Evolutionary conservation across 2,888 invertebrate species (phyloP).

Genomic region (Nasonovia ribisnigri): DNA sequence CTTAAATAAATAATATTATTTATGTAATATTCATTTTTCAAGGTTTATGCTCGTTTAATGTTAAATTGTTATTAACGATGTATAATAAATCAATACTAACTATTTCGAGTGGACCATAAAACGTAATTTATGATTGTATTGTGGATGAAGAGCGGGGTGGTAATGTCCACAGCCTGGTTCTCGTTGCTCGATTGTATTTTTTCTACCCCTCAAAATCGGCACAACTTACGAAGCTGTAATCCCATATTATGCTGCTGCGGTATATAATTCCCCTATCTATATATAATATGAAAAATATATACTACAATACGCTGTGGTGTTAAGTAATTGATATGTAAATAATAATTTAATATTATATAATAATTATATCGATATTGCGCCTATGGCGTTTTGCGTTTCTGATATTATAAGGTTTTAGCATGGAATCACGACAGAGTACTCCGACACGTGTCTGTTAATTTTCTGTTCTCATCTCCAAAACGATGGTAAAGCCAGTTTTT

Average conservation of each 20-base stretch:
- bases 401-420: not conserved
- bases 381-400: not conserved
- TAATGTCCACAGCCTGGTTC: not conserved
- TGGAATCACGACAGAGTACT: not conserved
- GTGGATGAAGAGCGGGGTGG: not conserved
- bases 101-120: not conserved
- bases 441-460: not conserved
- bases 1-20: not conserved
- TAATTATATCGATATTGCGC: not conserved
- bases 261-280: not conserved
- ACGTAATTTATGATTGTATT: not conserved
- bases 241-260: not conserved
- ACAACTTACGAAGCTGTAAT: not conserved
- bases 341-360: not conserved
- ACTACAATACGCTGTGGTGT: not conserved
- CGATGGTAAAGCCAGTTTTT: not conserved
- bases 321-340: not conserved
- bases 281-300: not conserved
- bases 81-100: not conserved
- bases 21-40: not conserved
- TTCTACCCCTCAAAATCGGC: not conserved
- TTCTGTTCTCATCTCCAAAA: not conserved
- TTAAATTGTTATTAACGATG: not conserved
- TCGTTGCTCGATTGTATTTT: not conserved
- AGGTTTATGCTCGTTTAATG: not conserved